These are phyloP conservation scores for Xenops minutus DNA, from an alignment of 2,797 vertebrate genomes.

Conservation along the genomic window DNA sequence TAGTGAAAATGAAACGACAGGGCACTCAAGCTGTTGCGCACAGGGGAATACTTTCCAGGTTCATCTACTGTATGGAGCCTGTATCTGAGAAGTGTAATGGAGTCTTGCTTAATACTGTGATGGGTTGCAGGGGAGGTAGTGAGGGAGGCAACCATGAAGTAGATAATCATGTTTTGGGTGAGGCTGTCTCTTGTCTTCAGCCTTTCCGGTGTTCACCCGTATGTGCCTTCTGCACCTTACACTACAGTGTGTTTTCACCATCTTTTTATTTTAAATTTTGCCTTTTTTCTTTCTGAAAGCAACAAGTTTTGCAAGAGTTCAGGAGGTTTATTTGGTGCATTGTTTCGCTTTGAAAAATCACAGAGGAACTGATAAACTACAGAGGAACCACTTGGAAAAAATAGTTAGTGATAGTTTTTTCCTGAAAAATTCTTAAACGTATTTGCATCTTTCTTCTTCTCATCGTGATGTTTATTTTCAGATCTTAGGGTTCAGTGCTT, in stretches of 20 bases:
- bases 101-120: not conserved
- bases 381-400: not conserved
- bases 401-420: not conserved
- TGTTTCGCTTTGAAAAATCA: not conserved
- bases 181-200: not conserved
- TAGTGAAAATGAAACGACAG: not conserved
- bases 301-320: not conserved
- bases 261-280: not conserved
- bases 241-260: not conserved
- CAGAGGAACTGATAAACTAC: not conserved
- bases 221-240: not conserved
- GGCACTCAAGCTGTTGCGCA: not conserved
- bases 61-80: not conserved
- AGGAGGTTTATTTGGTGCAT: not conserved
- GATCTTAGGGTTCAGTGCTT: not conserved
- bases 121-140: not conserved
- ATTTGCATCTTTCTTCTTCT: not conserved
- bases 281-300: not conserved
- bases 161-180: not conserved
- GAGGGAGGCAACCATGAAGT: constrained; percentile 20
- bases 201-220: not conserved
- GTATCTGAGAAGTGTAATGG: not conserved
- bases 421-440: not conserved
- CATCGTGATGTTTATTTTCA: not conserved
- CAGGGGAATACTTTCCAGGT: not conserved